Conservation (phyloP, 2,797 vertebrate genomes). For the Betta splendens region DNA sequence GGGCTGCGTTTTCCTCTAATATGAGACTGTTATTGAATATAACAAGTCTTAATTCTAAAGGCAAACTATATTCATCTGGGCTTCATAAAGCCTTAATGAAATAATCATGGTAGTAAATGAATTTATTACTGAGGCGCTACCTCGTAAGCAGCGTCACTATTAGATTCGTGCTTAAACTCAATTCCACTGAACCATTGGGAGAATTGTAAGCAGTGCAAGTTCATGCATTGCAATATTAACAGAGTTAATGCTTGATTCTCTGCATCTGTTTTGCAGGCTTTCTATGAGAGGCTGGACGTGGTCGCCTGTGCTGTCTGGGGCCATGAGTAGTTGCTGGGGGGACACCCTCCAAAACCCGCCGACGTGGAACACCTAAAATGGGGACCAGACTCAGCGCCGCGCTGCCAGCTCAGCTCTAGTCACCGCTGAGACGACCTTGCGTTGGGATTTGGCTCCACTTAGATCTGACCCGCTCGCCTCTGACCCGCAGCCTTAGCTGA, state of each 20-base stretch:
- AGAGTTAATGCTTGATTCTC: constrained; percentile 27
- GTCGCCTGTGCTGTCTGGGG: constrained; percentile 43
- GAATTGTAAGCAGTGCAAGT: constrained; percentile 30
- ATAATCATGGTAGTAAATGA: constrained; percentile 53
- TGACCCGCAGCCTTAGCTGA: constrained; percentile 30
- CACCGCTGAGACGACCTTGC: constrained; percentile 52
- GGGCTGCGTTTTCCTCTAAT: constrained; percentile 20
- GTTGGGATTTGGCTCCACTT: constrained; percentile 33
- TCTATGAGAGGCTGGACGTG: constrained; percentile 8
- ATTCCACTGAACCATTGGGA: constrained; percentile 43
- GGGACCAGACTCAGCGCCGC: constrained; percentile 58
- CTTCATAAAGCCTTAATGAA: constrained; percentile 57
- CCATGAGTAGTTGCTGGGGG: constrained; percentile 73
- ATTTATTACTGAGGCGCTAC: constrained; percentile 51
- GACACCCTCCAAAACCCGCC: constrained; percentile 57
- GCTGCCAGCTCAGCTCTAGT: constrained; percentile 70
- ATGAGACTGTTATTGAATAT: constrained; percentile 4
- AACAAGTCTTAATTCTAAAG: constrained; percentile 43
- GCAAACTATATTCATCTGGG: constrained; percentile 44
- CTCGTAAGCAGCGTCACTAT: constrained; percentile 47
- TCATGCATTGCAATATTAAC: constrained; percentile 43
- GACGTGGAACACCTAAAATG: constrained; percentile 77
- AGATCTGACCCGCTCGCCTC: constrained; percentile 32
- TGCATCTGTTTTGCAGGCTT: neutral
- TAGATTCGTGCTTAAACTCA: constrained; percentile 38